Evolutionary conservation across 1,140 invertebrate species (phyloP), one percentile per base, ranked within the genome.

Genomic region (Drosophila kanapiae): DNA sequence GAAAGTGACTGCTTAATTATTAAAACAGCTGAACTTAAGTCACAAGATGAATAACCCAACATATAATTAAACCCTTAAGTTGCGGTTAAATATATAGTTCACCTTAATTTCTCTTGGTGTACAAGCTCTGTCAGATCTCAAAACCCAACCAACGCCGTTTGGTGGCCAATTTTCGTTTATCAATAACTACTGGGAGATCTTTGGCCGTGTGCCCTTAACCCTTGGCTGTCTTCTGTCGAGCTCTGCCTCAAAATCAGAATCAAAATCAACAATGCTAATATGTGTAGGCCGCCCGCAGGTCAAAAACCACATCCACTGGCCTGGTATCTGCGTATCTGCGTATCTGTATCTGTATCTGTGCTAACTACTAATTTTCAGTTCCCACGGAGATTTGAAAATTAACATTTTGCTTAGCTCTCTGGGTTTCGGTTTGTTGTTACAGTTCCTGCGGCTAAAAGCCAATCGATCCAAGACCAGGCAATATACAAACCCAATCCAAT

Each of bases 381-480:
- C 85, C 85, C 85, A 90, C 85, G 85, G 81, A 90, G 85, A 90
- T 91, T 90, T 80, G 51, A 79, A 90, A 90, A 90, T 90, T 90
- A 90, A 90, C 85, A 90, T 90, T 90, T 84, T 69, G 81, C 65
- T 84, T 59, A 40, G 61, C 48, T 54, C 63, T 76, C 31, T 11
- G 51, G 65, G 51, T 54, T 48, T 40, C 31, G 37, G 71, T 71
- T 51, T 68, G 83, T 83, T 88, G 84, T 87, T 88, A 88, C 84
- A 88, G 78, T 88, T 88, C 84, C 84, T 88, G 85, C 77, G 83
- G 83, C 80, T 49, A 80, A 74, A 74, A 72, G 43, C 35, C 37
- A 60, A 72, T 60, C 70, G 37, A 53, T 56, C 18, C 35, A n/a
- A 56, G 10, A 35, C 53, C 53, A 38, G 35, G 35, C 35, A 6